Conservation (phyloP, 2,888 invertebrate genomes). For the Chloroclystis v-ata region DNA sequence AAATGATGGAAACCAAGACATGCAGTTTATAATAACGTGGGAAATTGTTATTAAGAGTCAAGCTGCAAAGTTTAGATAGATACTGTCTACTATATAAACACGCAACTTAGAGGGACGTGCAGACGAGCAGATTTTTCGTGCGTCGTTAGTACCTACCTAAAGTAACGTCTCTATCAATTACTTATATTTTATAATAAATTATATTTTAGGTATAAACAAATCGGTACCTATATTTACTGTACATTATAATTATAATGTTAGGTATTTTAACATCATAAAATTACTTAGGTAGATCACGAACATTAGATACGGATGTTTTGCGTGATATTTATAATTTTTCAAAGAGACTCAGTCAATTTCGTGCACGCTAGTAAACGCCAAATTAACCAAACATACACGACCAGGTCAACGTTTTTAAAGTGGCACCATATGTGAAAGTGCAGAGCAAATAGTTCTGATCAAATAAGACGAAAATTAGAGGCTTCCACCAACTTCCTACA, state of each 20-base stretch:
- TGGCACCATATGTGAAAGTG: constrained; percentile 71
- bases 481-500: constrained; percentile 44
- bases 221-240: too few species aligned
- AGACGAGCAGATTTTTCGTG: too few species aligned
- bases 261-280: too few species aligned
- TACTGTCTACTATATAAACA: constrained; percentile 50
- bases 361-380: constrained; percentile 46
- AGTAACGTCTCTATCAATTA: too few species aligned
- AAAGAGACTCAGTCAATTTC: constrained; percentile 25
- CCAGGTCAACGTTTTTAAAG: constrained; percentile 71
- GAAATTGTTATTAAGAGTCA: constrained; percentile 18
- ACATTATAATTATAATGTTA: too few species aligned
- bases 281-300: too few species aligned
- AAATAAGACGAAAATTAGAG: constrained; percentile 63
- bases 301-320: neutral
- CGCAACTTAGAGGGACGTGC: constrained; percentile 51
- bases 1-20: too few species aligned
- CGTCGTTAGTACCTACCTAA: too few species aligned
- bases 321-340: neutral
- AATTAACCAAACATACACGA: constrained; percentile 61
- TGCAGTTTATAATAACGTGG: too few species aligned
- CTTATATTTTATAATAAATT: too few species aligned
- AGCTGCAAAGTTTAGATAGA: constrained; percentile 37
- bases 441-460: constrained; percentile 65
- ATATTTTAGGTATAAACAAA: too few species aligned